Conservation (phyloP, 35 echinoderm and acorn worm genomes). For the Eucidaris tribuloides region DNA sequence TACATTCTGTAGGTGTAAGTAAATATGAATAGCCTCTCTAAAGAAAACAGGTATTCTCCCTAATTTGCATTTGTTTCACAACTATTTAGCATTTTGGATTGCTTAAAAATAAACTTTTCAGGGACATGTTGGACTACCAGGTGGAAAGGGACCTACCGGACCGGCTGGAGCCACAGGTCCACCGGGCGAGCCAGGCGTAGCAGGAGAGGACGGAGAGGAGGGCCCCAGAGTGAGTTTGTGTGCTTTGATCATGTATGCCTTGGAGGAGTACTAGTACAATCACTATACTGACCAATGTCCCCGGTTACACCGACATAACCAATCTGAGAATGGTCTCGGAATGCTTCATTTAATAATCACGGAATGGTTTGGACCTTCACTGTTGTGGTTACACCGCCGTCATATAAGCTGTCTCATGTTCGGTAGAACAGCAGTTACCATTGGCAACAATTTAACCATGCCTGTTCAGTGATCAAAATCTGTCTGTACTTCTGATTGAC, state of each 20-base stretch:
- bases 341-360: background rate
- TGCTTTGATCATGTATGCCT: background rate
- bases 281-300: background rate
- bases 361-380: background rate
- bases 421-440: too few species aligned
- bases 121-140: constrained; percentile 21
- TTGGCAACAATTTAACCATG: too few species aligned
- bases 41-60: background rate
- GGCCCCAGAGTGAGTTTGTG: constrained; percentile 3
- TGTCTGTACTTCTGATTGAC: background rate
- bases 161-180: constrained; percentile 11
- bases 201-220: constrained; percentile 1
- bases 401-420: too few species aligned
- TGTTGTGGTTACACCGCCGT: background rate
- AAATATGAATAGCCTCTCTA: background rate
- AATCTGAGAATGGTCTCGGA: background rate
- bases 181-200: background rate
- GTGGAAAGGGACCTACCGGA: constrained; percentile 22
- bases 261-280: background rate
- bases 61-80: background rate
- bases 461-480: too few species aligned
- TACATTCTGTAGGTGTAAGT: background rate
- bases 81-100: background rate
- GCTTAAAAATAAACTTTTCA: background rate
- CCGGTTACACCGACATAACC: too few species aligned